Evolutionary conservation across 2,888 invertebrate species (phyloP).

Genomic region (Mythimna vitellina): DNA sequence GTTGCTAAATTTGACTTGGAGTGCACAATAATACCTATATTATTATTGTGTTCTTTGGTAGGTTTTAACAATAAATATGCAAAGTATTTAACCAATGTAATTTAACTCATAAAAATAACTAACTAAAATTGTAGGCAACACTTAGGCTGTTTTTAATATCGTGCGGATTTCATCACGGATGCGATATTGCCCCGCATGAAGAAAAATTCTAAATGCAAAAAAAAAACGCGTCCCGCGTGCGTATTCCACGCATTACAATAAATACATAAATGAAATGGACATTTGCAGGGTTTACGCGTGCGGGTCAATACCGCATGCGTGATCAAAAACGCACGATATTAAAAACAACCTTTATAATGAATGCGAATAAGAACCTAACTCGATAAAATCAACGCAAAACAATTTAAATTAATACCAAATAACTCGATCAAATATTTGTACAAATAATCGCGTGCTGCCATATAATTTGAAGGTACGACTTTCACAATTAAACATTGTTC

Average conservation of each 20-base stretch:
- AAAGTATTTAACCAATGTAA: not conserved
- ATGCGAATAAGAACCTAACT: constrained; percentile 18
- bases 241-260: too few species aligned
- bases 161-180: too few species aligned
- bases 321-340: too few species aligned
- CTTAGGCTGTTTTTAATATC: too few species aligned
- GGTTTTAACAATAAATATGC: not conserved
- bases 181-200: too few species aligned
- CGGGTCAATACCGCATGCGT: too few species aligned
- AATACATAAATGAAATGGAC: too few species aligned
- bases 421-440: constrained; percentile 55
- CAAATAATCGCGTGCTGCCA: constrained; percentile 52
- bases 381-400: constrained; percentile 32
- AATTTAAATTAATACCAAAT: constrained; percentile 52
- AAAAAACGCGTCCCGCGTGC: too few species aligned
- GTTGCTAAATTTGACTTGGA: not conserved
- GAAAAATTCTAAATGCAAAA: too few species aligned
- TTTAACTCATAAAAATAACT: not conserved
- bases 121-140: not conserved
- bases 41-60: too few species aligned
- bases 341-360: constrained; percentile 3
- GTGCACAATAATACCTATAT: too few species aligned
- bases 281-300: too few species aligned
- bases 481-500: constrained; percentile 47
- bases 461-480: constrained; percentile 47